A percentile compares a stretch with the other conserved stretches of the same genome.
These are phyloP conservation scores for Misgurnus mizolepis DNA, from an alignment of 2,113 vertebrate genomes.

Conservation along the genomic window DNA sequence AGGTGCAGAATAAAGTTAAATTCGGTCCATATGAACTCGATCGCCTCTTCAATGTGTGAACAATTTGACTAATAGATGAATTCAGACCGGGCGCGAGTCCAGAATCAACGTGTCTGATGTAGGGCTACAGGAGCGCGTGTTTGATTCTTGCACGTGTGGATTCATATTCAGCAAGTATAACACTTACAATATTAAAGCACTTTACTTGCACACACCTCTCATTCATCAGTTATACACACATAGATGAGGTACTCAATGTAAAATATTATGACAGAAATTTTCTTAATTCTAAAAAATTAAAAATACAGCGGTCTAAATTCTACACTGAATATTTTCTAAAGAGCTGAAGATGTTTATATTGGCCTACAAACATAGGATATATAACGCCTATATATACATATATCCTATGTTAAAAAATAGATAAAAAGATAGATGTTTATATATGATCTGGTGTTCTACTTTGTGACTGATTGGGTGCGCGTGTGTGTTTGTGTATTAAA, in stretches of 20 bases:
- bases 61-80: slow-evolving; percentile 10
- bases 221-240: neutral
- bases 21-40: neutral
- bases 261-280: too few relatives aligned
- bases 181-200: neutral
- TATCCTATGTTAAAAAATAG: too few relatives aligned
- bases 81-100: neutral
- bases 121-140: neutral
- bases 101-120: neutral
- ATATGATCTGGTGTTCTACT: neutral
- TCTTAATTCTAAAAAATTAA: too few relatives aligned
- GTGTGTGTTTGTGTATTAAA: neutral
- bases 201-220: neutral
- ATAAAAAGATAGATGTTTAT: neutral
- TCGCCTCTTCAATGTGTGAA: slow-evolving; percentile 2
- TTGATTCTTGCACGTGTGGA: neutral
- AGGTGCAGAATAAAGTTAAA: neutral
- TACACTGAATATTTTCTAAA: too few relatives aligned
- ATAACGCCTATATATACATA: too few relatives aligned
- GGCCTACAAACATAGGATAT: too few relatives aligned
- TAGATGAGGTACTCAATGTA: too few relatives aligned
- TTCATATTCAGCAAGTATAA: neutral
- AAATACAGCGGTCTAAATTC: too few relatives aligned
- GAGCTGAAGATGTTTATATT: too few relatives aligned
- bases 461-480: neutral